Evolutionary conservation across 2,888 invertebrate species (phyloP), one percentile per base, ranked within the genome.

Genomic region (Drosophila basisetae): DNA sequence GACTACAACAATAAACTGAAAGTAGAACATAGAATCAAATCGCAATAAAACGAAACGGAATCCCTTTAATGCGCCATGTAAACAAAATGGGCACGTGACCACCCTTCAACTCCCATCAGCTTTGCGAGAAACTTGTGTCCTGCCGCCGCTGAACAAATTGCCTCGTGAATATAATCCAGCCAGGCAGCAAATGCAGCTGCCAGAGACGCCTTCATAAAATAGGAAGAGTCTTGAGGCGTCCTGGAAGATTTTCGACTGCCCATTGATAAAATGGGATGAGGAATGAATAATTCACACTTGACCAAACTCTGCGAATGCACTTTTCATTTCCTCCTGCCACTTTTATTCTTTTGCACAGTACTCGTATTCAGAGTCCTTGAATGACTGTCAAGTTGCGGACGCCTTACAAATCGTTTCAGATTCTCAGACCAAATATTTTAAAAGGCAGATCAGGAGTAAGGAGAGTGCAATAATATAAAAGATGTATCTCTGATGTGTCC

Each of bases 21-120:
- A 52, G 28, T 13, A 65, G 80, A 81, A 89, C 87, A 89, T 80
- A 79, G 84, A 89, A 90, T 89, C 84, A 85, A 88, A 88, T 79
- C 72, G 83, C 81, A 84, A 86, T 84, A 83, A 82, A 82, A 89
- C 81, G 78, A 85, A 89, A 87, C 80, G 82, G 83, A 91, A 92
- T 91, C 91, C 89, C 66, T 83, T 88, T 91, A 92, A 91, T 91
- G 90, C 88, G 82, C 72, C 84, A 86, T 89, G 90, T 91, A 92
- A 92, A 92, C 92, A 92, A 91, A 88, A 83, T 79, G 80, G 68
- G 84, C 92, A 92, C 92, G 92, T 92, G 92, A 90, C 91, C 78
- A 76, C 30, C 50, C 30, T 25, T 25, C 13, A 9, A 13, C 35
- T 9, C 6, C n/a, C 31, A 11, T 31, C 35, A 37, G 35, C 25